Percentiles rank a stretch among this genome's conserved stretches.
These are phyloP conservation scores for Epizoanthus fatuus DNA, from an alignment of 92 coral and sea anemone species.

Conservation along the genomic window DNA sequence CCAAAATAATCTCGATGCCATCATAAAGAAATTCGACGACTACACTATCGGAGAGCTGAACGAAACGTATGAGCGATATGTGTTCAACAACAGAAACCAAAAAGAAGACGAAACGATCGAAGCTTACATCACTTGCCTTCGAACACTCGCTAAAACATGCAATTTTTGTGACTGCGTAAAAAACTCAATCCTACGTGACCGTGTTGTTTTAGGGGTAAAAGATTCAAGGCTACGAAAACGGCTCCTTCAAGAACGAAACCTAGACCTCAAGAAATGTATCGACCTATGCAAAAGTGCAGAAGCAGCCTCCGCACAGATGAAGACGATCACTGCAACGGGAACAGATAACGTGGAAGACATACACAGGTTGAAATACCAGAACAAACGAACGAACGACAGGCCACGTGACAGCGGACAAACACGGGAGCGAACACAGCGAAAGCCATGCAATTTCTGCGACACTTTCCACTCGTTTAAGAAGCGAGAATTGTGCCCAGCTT, in stretches of 20 bases:
- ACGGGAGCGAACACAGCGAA: background rate
- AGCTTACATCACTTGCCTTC: too few relatives aligned
- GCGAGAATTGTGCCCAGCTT: conserved; percentile 50
- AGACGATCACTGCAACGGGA: conserved; percentile 35
- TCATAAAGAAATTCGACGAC: conserved; percentile 61
- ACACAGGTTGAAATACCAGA: conserved; percentile 26
- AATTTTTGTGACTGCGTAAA: conserved; percentile 50
- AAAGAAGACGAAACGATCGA: too few relatives aligned
- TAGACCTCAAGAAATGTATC: conserved; percentile 51
- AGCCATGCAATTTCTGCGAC: conserved; percentile 46
- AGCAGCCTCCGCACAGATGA: conserved; percentile 27
- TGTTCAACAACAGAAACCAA: too few relatives aligned
- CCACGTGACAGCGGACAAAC: conserved; percentile 6
- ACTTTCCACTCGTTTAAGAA: conserved; percentile 29
- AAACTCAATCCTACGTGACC: conserved; percentile 54
- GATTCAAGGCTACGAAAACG: conserved; percentile 24
- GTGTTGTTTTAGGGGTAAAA: conserved; percentile 55
- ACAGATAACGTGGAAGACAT: conserved; percentile 3
- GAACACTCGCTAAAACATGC: too few relatives aligned
- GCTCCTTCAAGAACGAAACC: conserved; percentile 42
- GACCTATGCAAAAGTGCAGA: conserved; percentile 53
- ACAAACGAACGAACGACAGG: background rate
- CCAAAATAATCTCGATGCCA: conserved; percentile 8
- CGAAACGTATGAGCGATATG: conserved; percentile 69
- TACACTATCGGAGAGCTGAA: conserved; percentile 64